phyloP scores from a whole-genome alignment of 2,113 vertebrate species.

The Reinhardtius hippoglossoides region DNA sequence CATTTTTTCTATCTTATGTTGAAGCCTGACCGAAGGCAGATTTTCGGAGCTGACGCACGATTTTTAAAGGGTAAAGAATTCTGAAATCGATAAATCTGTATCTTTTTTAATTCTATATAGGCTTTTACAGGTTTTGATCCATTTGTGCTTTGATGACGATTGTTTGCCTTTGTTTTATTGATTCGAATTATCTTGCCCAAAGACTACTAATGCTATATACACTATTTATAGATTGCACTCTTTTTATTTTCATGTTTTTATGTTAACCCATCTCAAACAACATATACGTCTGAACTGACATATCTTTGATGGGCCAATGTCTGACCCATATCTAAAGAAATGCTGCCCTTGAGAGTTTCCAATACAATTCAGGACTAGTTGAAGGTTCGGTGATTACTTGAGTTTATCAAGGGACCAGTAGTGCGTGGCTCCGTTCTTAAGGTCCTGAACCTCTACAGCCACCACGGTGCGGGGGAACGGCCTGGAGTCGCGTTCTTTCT shows the following conservation, averaged over 20 bases:
- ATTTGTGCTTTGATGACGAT: neutral
- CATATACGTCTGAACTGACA: neutral
- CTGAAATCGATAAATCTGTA: neutral
- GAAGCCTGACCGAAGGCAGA: neutral
- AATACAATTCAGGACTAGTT: neutral
- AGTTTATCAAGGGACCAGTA: conserved; percentile 99
- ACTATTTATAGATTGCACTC: no score
- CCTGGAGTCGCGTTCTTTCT: conserved; percentile 83
- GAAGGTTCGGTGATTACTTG: conserved; percentile 82
- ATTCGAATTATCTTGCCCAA: neutral
- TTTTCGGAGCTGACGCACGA: neutral
- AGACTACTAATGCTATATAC: no score
- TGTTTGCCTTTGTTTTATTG: neutral
- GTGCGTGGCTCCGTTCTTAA: conserved; percentile 97
- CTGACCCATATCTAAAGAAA: neutral
- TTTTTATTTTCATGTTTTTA: no score
- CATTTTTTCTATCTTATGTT: neutral
- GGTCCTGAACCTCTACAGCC: conserved; percentile 96
- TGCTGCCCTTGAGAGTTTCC: no score
- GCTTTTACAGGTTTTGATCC: neutral
- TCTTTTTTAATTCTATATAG: neutral
- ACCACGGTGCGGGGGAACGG: conserved; percentile 95
- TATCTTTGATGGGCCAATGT: neutral
- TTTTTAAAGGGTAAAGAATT: neutral
- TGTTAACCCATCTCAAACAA: no score